phyloP scores from a whole-genome alignment of 2,888 invertebrate species.

The Nyleta sp. region DNA sequence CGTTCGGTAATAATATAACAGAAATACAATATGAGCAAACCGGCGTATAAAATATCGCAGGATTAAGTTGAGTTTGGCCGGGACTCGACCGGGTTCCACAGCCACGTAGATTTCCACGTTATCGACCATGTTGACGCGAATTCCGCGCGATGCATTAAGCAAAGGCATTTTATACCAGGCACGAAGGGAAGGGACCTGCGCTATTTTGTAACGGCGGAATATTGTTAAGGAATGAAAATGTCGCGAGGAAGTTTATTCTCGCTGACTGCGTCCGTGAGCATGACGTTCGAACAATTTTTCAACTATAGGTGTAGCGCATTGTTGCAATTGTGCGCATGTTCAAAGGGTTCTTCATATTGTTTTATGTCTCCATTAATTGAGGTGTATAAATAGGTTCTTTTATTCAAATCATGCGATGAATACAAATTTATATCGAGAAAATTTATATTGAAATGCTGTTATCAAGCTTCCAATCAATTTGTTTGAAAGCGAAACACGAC shows the following conservation, averaged over 20 bases:
- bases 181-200: no score
- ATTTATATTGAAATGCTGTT: no score
- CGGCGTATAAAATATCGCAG: constrained; percentile 35
- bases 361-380: constrained; percentile 9
- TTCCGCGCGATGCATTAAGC: not conserved
- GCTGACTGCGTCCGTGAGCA: no score
- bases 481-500: no score
- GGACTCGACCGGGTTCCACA: not conserved
- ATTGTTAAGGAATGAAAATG: constrained; percentile 17
- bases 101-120: constrained; percentile 21
- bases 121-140: constrained; percentile 23
- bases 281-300: constrained; percentile 13
- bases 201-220: no score
- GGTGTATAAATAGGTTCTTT: not conserved
- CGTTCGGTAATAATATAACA: constrained; percentile 27
- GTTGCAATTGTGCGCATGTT: not conserved
- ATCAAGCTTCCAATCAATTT: no score
- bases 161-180: constrained; percentile 8
- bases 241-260: constrained; percentile 10
- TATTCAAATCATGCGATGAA: no score
- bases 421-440: no score
- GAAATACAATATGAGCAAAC: constrained; percentile 45
- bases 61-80: constrained; percentile 20
- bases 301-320: not conserved
- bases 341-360: not conserved